phyloP scores from a whole-genome alignment of 2,797 vertebrate genomes.

The Aldrovandia affinis region DNA sequence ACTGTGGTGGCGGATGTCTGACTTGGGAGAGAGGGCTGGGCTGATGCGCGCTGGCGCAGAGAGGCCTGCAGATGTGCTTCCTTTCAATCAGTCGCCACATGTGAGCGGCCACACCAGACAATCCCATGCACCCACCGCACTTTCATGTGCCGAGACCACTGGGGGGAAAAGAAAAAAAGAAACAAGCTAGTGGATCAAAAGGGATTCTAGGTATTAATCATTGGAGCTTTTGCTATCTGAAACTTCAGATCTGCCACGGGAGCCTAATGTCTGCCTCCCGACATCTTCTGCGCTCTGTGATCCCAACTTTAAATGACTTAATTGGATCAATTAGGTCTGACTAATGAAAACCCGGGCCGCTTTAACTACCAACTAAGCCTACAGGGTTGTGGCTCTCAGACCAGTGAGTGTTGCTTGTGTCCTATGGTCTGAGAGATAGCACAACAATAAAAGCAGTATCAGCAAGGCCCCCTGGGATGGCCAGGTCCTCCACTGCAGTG shows the following conservation, averaged over 20 bases:
- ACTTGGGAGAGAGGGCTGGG: neutral
- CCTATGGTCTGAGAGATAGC: neutral
- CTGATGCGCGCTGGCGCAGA: too few relatives aligned
- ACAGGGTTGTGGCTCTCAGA: neutral
- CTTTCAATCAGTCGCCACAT: neutral
- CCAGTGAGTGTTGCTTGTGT: neutral
- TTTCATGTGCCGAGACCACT: neutral
- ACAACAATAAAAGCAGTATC: neutral
- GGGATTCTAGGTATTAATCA: neutral
- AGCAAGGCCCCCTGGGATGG: neutral
- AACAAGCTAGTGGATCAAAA: neutral
- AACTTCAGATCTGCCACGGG: neutral
- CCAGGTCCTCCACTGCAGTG: neutral
- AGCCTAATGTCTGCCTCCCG: neutral
- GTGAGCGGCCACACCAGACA: neutral
- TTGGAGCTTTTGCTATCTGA: too few relatives aligned
- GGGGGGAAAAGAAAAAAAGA: neutral
- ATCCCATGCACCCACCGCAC: neutral
- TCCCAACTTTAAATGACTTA: neutral
- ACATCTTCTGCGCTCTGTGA: neutral
- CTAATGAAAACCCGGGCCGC: neutral
- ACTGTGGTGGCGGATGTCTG: neutral
- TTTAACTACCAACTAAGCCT: neutral
- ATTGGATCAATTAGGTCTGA: constrained; percentile 2
- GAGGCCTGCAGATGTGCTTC: neutral